These are phyloP conservation scores for Hyposmocoma kahamanoa DNA, from an alignment of 1,140 invertebrate genomes.

Conservation along the genomic window DNA sequence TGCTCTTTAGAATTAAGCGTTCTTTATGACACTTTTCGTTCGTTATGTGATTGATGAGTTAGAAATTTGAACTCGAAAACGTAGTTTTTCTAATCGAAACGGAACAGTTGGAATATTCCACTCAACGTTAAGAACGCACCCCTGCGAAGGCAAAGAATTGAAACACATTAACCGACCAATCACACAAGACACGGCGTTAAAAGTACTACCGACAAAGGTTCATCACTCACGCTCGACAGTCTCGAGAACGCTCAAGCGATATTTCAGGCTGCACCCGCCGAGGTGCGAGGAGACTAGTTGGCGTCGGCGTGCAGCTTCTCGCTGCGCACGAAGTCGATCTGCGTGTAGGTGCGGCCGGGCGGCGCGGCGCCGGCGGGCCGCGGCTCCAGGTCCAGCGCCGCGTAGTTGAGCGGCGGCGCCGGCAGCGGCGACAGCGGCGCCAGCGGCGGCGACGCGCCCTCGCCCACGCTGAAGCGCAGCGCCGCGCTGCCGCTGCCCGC, in stretches of 20 bases:
- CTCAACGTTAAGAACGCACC: too few relatives aligned
- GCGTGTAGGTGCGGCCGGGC: slow-evolving; percentile 45
- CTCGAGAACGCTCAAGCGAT: too few relatives aligned
- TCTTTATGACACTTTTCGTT: too few relatives aligned
- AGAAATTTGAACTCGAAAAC: too few relatives aligned
- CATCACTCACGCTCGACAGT: too few relatives aligned
- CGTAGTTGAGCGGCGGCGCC: slow-evolving; percentile 42
- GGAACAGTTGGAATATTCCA: too few relatives aligned
- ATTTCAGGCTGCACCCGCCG: too few relatives aligned
- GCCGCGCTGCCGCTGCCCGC: slow-evolving; percentile 8
- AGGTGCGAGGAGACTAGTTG: slow-evolving; percentile 24
- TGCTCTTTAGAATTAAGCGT: slow-evolving; percentile 1
- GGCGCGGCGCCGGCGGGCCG: slow-evolving; percentile 26
- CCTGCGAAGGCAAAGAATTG: too few relatives aligned
- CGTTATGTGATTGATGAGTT: too few relatives aligned
- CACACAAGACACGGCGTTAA: too few relatives aligned
- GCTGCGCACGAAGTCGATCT: slow-evolving; percentile 55
- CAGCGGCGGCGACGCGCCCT: neutral
- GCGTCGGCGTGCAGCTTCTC: slow-evolving; percentile 42
- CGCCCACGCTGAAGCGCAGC: slow-evolving; percentile 15
- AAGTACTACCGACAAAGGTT: neutral
- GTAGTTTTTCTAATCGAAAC: too few relatives aligned
- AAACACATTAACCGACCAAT: too few relatives aligned
- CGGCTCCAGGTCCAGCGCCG: slow-evolving; percentile 55
- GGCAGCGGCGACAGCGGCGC: neutral